Percentiles rank a stretch among this genome's conserved stretches.
phyloP scores from a whole-genome alignment of 2,113 vertebrate genomes.

The Hemibagrus wyckioides region DNA sequence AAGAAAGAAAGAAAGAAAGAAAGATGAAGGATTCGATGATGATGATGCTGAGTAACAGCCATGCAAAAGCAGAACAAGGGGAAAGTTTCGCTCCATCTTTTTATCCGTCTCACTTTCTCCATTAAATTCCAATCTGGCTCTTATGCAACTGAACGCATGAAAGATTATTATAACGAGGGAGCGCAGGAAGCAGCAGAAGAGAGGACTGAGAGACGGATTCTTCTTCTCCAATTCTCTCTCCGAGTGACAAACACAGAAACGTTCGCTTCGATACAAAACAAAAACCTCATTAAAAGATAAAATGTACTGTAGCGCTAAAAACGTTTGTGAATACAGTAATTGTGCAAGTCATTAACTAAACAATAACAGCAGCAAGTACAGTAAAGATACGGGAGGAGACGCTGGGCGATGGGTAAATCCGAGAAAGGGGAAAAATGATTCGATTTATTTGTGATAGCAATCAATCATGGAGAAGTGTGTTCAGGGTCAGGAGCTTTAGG shows the following conservation, averaged over 20 bases:
- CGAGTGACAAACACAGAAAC: too few relatives aligned
- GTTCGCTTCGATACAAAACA: background rate
- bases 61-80: background rate
- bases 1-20: background rate
- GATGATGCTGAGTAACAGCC: background rate
- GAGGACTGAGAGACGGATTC: background rate
- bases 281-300: background rate
- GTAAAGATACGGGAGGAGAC: background rate
- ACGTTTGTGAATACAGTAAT: background rate
- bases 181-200: background rate
- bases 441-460: background rate
- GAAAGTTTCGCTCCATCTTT: background rate
- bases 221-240: background rate
- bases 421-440: background rate
- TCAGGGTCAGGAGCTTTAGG: background rate
- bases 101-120: background rate
- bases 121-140: background rate
- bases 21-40: background rate
- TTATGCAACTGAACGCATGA: background rate
- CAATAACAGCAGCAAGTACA: background rate
- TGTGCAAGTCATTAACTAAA: too few relatives aligned
- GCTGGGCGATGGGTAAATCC: too few relatives aligned
- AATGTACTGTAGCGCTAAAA: background rate
- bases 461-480: background rate
- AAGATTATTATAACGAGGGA: background rate